These are phyloP conservation scores for Bacillus rossius DNA, from an alignment of 1,140 invertebrate species.

Conservation along the genomic window DNA sequence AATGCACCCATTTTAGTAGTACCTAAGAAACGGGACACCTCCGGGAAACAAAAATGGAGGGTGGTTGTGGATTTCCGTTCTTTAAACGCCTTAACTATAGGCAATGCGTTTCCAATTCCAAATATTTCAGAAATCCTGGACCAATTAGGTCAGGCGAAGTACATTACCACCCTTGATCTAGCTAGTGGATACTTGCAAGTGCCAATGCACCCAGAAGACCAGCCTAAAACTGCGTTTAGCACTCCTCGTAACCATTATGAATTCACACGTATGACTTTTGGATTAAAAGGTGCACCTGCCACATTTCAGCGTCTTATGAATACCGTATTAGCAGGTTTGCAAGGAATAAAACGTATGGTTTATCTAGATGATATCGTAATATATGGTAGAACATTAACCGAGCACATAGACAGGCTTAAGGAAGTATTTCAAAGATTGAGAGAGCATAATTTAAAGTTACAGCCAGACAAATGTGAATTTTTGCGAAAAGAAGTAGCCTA, in stretches of 20 bases:
- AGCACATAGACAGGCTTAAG: background rate
- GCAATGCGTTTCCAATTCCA: constrained; percentile 42
- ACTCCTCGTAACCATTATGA: constrained; percentile 33
- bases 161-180: constrained; percentile 36
- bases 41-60: constrained; percentile 6
- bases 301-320: constrained; percentile 32
- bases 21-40: constrained; percentile 9
- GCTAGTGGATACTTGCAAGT: constrained; percentile 33
- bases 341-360: constrained; percentile 5
- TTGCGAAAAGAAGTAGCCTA: constrained; percentile 24
- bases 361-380: constrained; percentile 11
- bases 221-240: constrained; percentile 44
- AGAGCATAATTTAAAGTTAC: constrained; percentile 24
- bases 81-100: constrained; percentile 36
- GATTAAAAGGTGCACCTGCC: constrained; percentile 34
- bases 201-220: constrained; percentile 24
- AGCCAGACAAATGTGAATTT: constrained; percentile 34
- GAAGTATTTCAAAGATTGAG: background rate
- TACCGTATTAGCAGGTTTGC: constrained; percentile 17
- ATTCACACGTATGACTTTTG: constrained; percentile 33
- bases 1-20: constrained; percentile 7
- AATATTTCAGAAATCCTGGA: constrained; percentile 38
- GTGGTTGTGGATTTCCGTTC: constrained; percentile 39
- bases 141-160: constrained; percentile 25
- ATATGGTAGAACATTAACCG: background rate